Conservation (phyloP, 2,113 vertebrate species). For the Psophia crepitans region DNA sequence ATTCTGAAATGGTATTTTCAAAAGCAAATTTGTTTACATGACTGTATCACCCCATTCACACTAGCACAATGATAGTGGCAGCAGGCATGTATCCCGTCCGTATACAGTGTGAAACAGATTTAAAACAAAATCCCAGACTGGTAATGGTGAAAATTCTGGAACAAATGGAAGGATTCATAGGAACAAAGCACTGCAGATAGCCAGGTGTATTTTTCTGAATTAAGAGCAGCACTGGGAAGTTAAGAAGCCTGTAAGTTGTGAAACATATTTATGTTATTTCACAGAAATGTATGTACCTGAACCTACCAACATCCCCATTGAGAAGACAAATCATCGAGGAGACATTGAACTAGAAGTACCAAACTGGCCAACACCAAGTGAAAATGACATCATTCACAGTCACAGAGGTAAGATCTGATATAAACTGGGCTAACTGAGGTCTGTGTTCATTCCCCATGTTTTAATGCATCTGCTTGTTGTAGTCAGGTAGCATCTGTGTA, state of each 20-base stretch:
- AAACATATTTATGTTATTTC: slow-evolving; percentile 14
- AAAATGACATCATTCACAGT: slow-evolving; percentile 84
- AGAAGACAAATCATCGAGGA: slow-evolving; percentile 83
- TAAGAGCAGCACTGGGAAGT: background rate
- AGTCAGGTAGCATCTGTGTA: background rate
- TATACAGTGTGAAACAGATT: background rate
- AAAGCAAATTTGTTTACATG: background rate
- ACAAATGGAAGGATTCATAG: background rate
- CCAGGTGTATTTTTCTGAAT: background rate
- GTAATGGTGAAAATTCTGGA: background rate
- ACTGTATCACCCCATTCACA: background rate
- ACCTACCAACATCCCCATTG: slow-evolving; percentile 87
- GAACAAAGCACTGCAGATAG: background rate
- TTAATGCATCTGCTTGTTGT: background rate
- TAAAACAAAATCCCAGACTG: background rate
- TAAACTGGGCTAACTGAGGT: background rate
- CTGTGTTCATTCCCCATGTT: background rate
- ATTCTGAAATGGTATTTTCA: background rate
- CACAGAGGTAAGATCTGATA: slow-evolving; percentile 77
- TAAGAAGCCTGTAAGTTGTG: background rate
- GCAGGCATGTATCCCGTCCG: background rate
- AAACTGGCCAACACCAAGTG: slow-evolving; percentile 81
- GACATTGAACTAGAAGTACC: slow-evolving; percentile 72
- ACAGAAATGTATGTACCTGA: slow-evolving; percentile 85
- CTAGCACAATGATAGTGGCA: background rate